Percentiles rank a stretch among this genome's conserved stretches.
phyloP scores from a whole-genome alignment of 2,113 vertebrate genomes.

The Ciconia maguari region DNA sequence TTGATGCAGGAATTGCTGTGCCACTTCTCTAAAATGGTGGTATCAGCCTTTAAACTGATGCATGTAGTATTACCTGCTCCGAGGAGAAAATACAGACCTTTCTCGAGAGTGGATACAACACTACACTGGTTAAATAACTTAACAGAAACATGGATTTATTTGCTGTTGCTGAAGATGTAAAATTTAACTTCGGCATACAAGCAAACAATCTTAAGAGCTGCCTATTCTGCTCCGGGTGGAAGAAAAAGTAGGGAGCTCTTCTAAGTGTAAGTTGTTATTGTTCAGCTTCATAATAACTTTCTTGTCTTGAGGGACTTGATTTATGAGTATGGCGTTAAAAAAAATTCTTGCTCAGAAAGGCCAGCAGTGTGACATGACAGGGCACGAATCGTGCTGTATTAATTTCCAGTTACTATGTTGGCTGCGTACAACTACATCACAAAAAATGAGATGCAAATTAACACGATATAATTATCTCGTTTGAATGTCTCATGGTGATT shows the following conservation, averaged over 20 bases:
- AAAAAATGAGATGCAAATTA: constrained; percentile 8
- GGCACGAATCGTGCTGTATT: not conserved
- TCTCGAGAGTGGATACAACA: not conserved
- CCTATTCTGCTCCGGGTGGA: not conserved
- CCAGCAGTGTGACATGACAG: not conserved
- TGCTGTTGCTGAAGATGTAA: not conserved
- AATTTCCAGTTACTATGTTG: not conserved
- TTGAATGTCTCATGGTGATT: not conserved
- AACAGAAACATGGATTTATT: not conserved
- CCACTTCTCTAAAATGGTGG: not conserved
- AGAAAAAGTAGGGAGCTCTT: not conserved
- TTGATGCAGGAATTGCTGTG: not conserved
- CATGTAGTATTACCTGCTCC: not conserved
- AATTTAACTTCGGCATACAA: not conserved
- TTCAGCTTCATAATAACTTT: constrained; percentile 6
- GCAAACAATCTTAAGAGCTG: not conserved
- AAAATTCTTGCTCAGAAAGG: not conserved
- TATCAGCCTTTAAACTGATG: not conserved
- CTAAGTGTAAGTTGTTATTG: not conserved
- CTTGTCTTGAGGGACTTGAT: not conserved
- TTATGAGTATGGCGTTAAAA: not conserved
- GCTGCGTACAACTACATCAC: not conserved
- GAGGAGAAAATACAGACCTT: not conserved
- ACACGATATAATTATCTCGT: not conserved
- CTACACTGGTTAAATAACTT: not conserved